Evolutionary conservation across 2,797 vertebrate species (phyloP), one percentile per base, ranked within the genome.

Genomic region (Lerista edwardsae): DNA sequence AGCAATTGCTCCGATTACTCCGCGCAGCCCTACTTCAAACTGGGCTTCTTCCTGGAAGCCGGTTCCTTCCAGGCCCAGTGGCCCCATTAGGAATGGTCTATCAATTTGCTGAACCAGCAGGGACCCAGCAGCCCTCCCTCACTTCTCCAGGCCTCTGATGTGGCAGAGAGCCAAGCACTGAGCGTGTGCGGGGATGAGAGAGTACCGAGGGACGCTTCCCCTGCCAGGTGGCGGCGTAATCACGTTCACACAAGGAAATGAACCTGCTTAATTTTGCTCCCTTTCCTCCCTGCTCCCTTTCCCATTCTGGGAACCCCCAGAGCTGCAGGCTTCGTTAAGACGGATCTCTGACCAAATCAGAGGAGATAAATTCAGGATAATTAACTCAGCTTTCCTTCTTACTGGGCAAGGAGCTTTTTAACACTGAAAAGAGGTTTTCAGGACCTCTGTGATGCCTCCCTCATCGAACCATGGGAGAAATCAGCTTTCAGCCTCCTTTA

Each of bases 321-420:
- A 91, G 86, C 89, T 80, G 34, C 68, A 85, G 87, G 86, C 82
- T 91, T 88, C 39, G 1, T 51, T 84, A 90, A 94, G 92, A 95
- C 91, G 93, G 91, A 95, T 94, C 88, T 91, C 87, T 79, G 82
- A 90, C 91, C 93, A 91, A 89, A 91, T 88, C 39, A 3, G 82
- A 91, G 87, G 89, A 89, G 92, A 92, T 94, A 94, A 80, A 95
- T 91, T 91, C 78, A 87, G 91, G 85, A 90, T 90, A 93, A 94
- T 93, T 92, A 94, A 94, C 88, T 92, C 87, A 57, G 76, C 81
- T 67, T 80, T 83, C 79, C 88, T 79, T 90, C 88, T 87, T 80
- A 80, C 90, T 51, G 31, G 87, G 88, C 87, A 87, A 77, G 80
- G 82, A 93, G 86, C 83, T 87, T 90, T 90, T 88, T 84, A 91